Evolutionary conservation across 2,888 invertebrate species (phyloP), one percentile per base, ranked within the genome.

Genomic region (Thecocarcelia acutangulata): DNA sequence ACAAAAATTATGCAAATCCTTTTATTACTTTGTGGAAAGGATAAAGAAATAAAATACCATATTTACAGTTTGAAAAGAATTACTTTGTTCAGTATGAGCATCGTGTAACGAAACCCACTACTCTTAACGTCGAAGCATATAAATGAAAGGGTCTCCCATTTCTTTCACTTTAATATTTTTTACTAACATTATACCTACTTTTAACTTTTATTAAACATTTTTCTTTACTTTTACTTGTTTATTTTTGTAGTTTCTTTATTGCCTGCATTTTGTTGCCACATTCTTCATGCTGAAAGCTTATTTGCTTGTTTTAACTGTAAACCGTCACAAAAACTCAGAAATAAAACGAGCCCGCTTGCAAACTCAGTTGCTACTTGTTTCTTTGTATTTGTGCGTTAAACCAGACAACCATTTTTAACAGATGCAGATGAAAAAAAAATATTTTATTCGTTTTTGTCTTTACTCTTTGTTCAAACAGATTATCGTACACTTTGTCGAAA

Each of bases 361-460:
- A 63, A 24, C 46, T 19, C 24, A 48, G 56, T 75, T 58, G 19
- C 13, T 70, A 15, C 40, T 61, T 54, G 11, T 48, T 74, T 48
- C 28, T 74, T 69, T 80, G 56, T 74, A 13, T 63, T 74, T 74
- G 79, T 61, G 79, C 74, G 68, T 80, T 69, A 80, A 74, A 44
- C 74, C 74, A 69, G 46, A 80, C 74, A 74, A 56, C 59, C 46
- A 46, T 69, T 68, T 69, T 56, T 28, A 12, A 37, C 48, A 63
- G 74, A 74, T 80, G 79, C 24, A 58, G 58, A 74, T 63, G 50
- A 59, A 54, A 40, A 69, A 56, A 61, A 63, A 28, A 8, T 46
- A 40, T 42, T 61, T 56, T 68, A 28, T n/a, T 8, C 28, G 66
- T 33, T 59, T 40, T 59, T 21, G 6, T 17, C 37, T 54, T 69